Evolutionary conservation across 2,888 invertebrate species (phyloP).

Genomic region (Eristalis tenax): DNA sequence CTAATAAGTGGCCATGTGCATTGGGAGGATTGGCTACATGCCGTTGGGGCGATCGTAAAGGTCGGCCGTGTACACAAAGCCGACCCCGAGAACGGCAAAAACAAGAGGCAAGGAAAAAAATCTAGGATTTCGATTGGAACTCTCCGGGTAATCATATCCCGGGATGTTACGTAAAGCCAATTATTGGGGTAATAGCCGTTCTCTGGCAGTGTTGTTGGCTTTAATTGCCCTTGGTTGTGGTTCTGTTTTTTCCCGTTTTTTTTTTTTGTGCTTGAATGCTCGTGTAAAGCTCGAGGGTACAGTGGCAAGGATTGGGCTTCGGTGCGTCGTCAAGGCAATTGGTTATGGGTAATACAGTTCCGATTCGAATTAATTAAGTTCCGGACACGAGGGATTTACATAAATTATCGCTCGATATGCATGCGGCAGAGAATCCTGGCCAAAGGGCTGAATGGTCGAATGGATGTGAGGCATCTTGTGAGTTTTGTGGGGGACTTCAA

Average conservation of each 20-base stretch:
- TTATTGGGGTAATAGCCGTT: constrained; percentile 57
- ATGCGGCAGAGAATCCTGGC: background rate
- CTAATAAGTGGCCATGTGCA: constrained; percentile 36
- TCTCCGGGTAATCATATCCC: constrained; percentile 9
- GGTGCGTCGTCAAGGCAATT: background rate
- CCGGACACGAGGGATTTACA: background rate
- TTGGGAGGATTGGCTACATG: constrained; percentile 2
- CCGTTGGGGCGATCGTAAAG: constrained; percentile 34
- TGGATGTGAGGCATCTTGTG: no score
- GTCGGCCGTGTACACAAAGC: constrained; percentile 23
- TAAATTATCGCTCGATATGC: background rate
- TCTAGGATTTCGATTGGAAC: constrained; percentile 33
- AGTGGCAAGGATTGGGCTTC: no score
- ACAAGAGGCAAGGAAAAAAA: background rate
- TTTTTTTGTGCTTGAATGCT: background rate
- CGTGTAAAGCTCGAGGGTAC: background rate
- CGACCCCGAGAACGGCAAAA: background rate
- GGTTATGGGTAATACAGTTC: background rate
- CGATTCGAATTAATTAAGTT: background rate
- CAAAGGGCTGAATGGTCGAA: no score
- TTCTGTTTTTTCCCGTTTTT: constrained; percentile 1
- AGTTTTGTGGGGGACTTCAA: no score
- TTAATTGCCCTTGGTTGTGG: constrained; percentile 54
- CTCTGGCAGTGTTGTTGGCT: constrained; percentile 38
- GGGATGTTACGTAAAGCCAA: constrained; percentile 46